Percentiles rank a stretch among this genome's conserved stretches.
Evolutionary conservation across 2,888 invertebrate species (phyloP).

Genomic region (Cheiracanthium punctorium): DNA sequence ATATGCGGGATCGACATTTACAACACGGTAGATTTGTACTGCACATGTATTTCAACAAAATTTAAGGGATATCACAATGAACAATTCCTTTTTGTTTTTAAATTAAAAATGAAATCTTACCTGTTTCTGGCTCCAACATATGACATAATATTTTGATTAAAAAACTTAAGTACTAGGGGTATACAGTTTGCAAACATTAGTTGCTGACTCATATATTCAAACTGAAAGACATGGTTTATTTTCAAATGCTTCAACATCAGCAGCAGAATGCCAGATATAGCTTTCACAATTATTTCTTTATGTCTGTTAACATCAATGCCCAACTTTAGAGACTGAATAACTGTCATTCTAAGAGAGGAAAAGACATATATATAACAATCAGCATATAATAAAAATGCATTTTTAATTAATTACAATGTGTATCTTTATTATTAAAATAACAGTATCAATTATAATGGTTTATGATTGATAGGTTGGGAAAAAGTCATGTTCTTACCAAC

Average conservation of each 20-base stretch:
- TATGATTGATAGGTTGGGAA: too few relatives aligned
- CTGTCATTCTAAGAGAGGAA: slow-evolving; percentile 83
- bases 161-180: slow-evolving; percentile 97
- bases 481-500: too few relatives aligned
- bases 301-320: slow-evolving; percentile 98
- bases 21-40: too few relatives aligned
- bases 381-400: too few relatives aligned
- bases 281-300: slow-evolving; percentile 94
- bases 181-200: slow-evolving; percentile 99
- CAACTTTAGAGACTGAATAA: slow-evolving; percentile 93
- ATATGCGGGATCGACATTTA: too few relatives aligned
- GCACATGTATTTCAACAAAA: too few relatives aligned
- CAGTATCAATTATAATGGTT: too few relatives aligned
- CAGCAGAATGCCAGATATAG: slow-evolving; percentile 82
- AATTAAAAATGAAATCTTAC: slow-evolving; percentile 77
- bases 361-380: not conserved
- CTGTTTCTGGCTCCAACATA: slow-evolving; percentile 96
- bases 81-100: too few relatives aligned
- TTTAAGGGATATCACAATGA: too few relatives aligned
- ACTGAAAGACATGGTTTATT: slow-evolving; percentile 97
- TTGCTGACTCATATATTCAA: slow-evolving; percentile 99
- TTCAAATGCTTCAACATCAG: slow-evolving; percentile 97
- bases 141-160: slow-evolving; percentile 97
- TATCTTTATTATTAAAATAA: too few relatives aligned
- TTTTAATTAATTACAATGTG: too few relatives aligned